phyloP scores from a whole-genome alignment of 2,113 vertebrate species.

The Megalops atlanticus region DNA sequence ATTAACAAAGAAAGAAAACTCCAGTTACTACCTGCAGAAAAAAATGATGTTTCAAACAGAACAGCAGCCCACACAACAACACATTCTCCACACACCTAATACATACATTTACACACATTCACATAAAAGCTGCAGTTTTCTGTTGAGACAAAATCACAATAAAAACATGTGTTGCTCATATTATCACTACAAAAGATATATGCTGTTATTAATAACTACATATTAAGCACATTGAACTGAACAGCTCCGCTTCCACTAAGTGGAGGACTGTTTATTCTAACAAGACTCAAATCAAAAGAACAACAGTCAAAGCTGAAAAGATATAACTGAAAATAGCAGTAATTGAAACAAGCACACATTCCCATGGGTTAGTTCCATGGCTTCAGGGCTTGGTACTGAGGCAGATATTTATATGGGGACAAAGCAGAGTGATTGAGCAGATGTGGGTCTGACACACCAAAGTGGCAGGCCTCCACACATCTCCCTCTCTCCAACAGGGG shows the following conservation, averaged over 20 bases:
- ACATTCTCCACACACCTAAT: too few relatives aligned
- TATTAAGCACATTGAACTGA: too few relatives aligned
- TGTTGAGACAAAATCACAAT: too few relatives aligned
- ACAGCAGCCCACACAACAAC: too few relatives aligned
- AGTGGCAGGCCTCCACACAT: neutral
- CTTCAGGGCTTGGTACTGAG: neutral
- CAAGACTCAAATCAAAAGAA: neutral
- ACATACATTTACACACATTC: too few relatives aligned
- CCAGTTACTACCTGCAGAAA: too few relatives aligned
- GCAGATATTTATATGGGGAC: neutral
- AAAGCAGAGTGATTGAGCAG: neutral
- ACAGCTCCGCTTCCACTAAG: neutral
- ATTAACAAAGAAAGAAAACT: too few relatives aligned
- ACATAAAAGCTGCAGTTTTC: too few relatives aligned
- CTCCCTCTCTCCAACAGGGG: neutral
- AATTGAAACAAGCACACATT: neutral
- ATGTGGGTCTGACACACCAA: neutral
- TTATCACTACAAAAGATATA: neutral
- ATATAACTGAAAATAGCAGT: neutral
- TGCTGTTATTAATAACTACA: neutral
- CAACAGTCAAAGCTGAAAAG: neutral
- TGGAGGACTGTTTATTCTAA: neutral
- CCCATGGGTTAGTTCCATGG: neutral
- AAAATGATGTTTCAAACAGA: too few relatives aligned
- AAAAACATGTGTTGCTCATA: neutral